Evolutionary conservation across 2,113 vertebrate genomes (phyloP).

Genomic region (Coregonus clupeaformis): DNA sequence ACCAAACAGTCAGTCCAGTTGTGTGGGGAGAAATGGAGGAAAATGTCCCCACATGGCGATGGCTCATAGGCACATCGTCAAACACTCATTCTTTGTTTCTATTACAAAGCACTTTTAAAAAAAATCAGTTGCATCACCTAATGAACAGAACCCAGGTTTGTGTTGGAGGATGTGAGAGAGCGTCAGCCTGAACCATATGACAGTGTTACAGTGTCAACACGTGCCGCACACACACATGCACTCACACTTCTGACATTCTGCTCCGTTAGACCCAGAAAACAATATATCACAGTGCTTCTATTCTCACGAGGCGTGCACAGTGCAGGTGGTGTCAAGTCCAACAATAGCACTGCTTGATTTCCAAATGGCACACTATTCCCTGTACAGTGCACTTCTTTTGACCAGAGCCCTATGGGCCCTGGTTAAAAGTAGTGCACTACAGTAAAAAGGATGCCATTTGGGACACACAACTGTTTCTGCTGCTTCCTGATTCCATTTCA

Average conservation of each 20-base stretch:
- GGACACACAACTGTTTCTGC: slow-evolving; percentile 33
- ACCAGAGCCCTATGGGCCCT: too few relatives aligned
- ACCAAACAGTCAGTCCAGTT: too few relatives aligned
- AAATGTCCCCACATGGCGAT: slow-evolving; percentile 17
- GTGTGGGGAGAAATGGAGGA: slow-evolving; percentile 22
- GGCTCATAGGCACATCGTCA: too few relatives aligned
- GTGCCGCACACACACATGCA: not conserved
- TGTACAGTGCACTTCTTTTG: too few relatives aligned
- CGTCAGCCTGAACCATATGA: too few relatives aligned
- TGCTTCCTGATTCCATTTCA: slow-evolving; percentile 41
- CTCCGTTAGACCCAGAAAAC: not conserved
- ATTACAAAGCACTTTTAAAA: not conserved
- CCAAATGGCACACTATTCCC: too few relatives aligned
- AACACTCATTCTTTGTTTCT: not conserved
- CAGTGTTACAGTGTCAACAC: not conserved
- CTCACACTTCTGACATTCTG: not conserved
- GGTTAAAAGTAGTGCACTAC: too few relatives aligned
- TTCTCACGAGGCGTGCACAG: slow-evolving; percentile 4
- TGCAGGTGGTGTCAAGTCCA: slow-evolving; percentile 19
- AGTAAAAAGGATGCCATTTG: too few relatives aligned
- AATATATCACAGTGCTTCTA: not conserved
- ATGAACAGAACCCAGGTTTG: not conserved
- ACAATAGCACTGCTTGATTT: slow-evolving; percentile 17
- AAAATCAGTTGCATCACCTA: not conserved
- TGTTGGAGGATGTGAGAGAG: not conserved